Evolutionary conservation across 2,888 invertebrate species (phyloP), one percentile per base, ranked within the genome.

Genomic region (Drosophila bunnanda): DNA sequence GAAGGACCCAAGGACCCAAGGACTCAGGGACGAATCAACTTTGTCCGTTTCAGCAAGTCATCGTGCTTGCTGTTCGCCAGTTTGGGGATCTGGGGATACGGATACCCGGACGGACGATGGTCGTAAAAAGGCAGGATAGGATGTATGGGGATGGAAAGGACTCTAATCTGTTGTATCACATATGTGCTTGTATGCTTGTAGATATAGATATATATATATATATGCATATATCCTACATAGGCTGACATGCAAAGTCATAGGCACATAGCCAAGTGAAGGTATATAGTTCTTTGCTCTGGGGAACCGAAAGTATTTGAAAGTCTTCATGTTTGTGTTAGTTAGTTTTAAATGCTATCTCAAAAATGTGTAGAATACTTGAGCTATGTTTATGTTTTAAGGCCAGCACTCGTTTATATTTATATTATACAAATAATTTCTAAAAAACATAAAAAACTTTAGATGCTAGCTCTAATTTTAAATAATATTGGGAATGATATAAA

Each of bases 21-120:
- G 54, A 60, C 62, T 59, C 62, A 22, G 62, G 62, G 62, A 64
- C 62, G 64, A 65, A 64, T 65, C 64, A 64, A 64, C 64, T 20
- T 41, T 57, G 58, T 41, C 32, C 46, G 48, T 38, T 48, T 68
- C 48, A 34, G 68, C 55, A 32, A 67, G 54, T 66, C 68, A 67
- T 46, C 44, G 44, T 20, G 39, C 38, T 50, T 32, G 48, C 48
- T 50, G 50, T 50, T 50, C 5, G 38, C 43, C n/a, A 46, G 60
- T 60, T 61, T 46, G 64, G 62, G 61, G 61, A 61, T 59, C 62
- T 64, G 48, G 64, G 64, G 64, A 62, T 64, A 39, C 46, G 50
- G 50, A 36, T 34, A 52, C 30, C 17, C 9, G 13, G 41, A 17
- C 28, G 13, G 41, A 20, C 60, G 59, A 32, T 60, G 60, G 60